Base-by-base conservation (phyloP, 2,888 invertebrate genomes). In the Acheta domesticus region DNA sequence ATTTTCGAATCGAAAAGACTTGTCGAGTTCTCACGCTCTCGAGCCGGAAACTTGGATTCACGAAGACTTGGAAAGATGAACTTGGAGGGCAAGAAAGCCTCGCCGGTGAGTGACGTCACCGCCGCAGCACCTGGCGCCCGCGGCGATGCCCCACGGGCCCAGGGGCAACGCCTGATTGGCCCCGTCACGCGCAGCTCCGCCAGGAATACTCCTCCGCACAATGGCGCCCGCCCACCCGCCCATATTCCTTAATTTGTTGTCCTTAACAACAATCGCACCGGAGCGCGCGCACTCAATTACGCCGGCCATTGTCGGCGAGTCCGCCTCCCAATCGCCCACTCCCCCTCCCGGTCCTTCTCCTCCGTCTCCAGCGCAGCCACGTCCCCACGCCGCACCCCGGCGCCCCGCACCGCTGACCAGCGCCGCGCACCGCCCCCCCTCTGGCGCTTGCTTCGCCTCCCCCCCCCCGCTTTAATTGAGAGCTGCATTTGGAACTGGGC, bases 211-310 rank as follows among this genome's bases (percentile, higher is more conserved):
- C n/a, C 62, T 62, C 62, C 4, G n/a, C 62, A 62, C 62, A 62
- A 62, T 62, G n/a, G 62, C 16, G 62, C n/a, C 14, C 4, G 62
- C 16, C n/a, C 8, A n/a, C 16, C 11, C 62, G 14, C 62, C 62
- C 62, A 62, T 62, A 62, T 62, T 62, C 62, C 62, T 62, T 62
- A 62, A 62, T 62, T 62, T 62, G 62, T 62, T 62, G 62, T 62
- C 62, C 62, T 62, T 62, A 62, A 62, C 62, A 62, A 62, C 62
- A 62, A 62, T 62, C 62, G 62, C 62, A 62, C 62, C 62, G 16
- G 62, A 4, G 16, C 62, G 62, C 8, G 62, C 62, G 62, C 62
- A 62, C 62, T 62, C n/a, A 62, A 62, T 62, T 62, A 62, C 62
- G 62, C n/a, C 62, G 62, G 16, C 8, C 14, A 19, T 62, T 14